Evolutionary conservation across 2,888 invertebrate genomes (phyloP), one percentile per base, ranked within the genome.

Genomic region (Synergus itoensis): DNA sequence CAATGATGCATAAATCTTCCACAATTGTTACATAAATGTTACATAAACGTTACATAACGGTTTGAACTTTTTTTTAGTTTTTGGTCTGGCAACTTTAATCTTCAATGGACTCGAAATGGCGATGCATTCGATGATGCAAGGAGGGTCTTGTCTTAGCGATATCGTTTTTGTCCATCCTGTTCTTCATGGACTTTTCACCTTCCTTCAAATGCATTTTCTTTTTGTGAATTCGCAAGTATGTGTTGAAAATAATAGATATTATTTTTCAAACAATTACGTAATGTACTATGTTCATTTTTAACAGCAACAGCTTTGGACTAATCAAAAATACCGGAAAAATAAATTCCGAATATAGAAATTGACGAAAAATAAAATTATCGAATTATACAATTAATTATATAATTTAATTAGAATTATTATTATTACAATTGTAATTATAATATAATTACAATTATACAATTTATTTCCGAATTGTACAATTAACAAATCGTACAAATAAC

Each of bases 121-220:
- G 45, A 93, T 94, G 93, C 93, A 94, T 87, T 93, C 93, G 77
- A 93, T 93, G 91, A 93, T 93, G 92, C 93, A 93, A 83, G 92
- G 92, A 5, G 89, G 90, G 48, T 91, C 91, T 78, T 93, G 93
- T 82, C 88, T 93, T 79, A 92, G 90, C 84, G 93, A 94, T 82
- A 92, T 94, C 53, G 92, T 93, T 69, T 93, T 94, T 80, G 93
- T 93, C 4, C 93, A 94, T 88, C 94, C 94, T 1, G 93, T 94
- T 73, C 90, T 94, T n/a, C 93, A 93, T 81, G 94, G 93, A 21
- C 91, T 94, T 69, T 94, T 94, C 89, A 94, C 94, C 16, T 94
- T 94, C 86, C 88, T 94, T 62, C 94, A 94, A 87, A 94, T 94
- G 94, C 94, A 94, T 87, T 94, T 94, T 87, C 92, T 94, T 67